Percentiles rank a stretch among this genome's conserved stretches.
These are phyloP conservation scores for Semicossyphus pulcher DNA, from an alignment of 2,113 vertebrate genomes.

Conservation along the genomic window DNA sequence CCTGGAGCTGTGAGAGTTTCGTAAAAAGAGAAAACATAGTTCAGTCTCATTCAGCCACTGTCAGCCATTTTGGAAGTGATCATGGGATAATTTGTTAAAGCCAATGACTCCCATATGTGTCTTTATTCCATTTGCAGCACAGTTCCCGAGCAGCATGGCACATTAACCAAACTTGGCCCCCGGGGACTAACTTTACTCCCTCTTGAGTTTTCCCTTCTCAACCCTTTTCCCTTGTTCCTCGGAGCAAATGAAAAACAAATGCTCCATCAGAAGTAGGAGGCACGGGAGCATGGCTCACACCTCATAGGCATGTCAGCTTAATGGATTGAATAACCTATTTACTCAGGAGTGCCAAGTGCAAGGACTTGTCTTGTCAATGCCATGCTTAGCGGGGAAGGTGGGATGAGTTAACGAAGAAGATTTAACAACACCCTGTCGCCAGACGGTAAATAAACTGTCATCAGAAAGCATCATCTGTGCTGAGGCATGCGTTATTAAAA, in stretches of 20 bases:
- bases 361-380: conserved; percentile 60
- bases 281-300: conserved; percentile 80
- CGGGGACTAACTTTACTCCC: conserved; percentile 77
- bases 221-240: conserved; percentile 30
- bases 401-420: conserved; percentile 50
- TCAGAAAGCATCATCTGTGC: conserved; percentile 44
- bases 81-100: conserved; percentile 80
- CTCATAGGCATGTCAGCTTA: conserved; percentile 81
- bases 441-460: conserved; percentile 58
- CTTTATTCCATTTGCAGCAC: conserved; percentile 83
- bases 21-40: conserved; percentile 47
- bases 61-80: conserved; percentile 80
- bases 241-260: conserved; percentile 89
- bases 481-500: conserved; percentile 17
- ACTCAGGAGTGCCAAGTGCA: conserved; percentile 68
- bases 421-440: conserved; percentile 32
- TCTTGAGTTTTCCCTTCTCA: conserved; percentile 70
- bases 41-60: conserved; percentile 72
- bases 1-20: conserved; percentile 27
- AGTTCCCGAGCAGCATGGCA: conserved; percentile 84
- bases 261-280: conserved; percentile 78
- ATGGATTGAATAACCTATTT: conserved; percentile 80
- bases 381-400: conserved; percentile 24
- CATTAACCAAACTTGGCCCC: conserved; percentile 86
- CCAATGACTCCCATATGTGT: conserved; percentile 81